A percentile compares a stretch with the other conserved stretches of the same genome.
These are phyloP conservation scores for Chaetodon trifasciatus DNA, from an alignment of 2,797 vertebrate genomes.

Conservation along the genomic window DNA sequence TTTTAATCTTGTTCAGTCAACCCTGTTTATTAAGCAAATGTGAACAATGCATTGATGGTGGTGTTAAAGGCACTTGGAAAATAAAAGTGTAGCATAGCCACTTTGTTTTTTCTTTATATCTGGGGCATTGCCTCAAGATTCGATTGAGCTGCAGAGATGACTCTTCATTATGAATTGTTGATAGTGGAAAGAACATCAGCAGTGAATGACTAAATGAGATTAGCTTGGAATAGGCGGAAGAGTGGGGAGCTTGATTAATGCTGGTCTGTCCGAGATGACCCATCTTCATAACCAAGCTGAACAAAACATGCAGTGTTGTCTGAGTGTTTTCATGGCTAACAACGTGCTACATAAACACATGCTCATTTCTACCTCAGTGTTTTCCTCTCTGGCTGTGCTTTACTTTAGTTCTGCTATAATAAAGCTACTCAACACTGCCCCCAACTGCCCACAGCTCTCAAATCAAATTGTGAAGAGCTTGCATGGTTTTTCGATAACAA, in stretches of 20 bases:
- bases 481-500: too few relatives aligned
- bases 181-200: slow-evolving; percentile 84
- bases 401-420: not conserved
- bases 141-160: slow-evolving; percentile 70
- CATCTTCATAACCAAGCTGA: slow-evolving; percentile 57
- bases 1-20: not conserved
- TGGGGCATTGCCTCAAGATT: slow-evolving; percentile 65
- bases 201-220: slow-evolving; percentile 80
- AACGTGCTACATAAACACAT: slow-evolving; percentile 29
- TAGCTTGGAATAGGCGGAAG: slow-evolving; percentile 80
- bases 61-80: not conserved
- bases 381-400: not conserved
- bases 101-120: slow-evolving; percentile 64
- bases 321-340: slow-evolving; percentile 34
- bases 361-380: not conserved
- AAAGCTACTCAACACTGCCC: not conserved
- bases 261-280: slow-evolving; percentile 59
- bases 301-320: slow-evolving; percentile 57
- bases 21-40: not conserved
- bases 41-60: slow-evolving; percentile 1
- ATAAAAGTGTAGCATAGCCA: slow-evolving; percentile 2
- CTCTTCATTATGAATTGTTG: slow-evolving; percentile 78
- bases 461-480: too few relatives aligned
- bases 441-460: too few relatives aligned
- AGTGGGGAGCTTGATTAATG: slow-evolving; percentile 74